Base-by-base conservation (phyloP, 2,113 vertebrate species). In the Pantherophis guttatus region DNA sequence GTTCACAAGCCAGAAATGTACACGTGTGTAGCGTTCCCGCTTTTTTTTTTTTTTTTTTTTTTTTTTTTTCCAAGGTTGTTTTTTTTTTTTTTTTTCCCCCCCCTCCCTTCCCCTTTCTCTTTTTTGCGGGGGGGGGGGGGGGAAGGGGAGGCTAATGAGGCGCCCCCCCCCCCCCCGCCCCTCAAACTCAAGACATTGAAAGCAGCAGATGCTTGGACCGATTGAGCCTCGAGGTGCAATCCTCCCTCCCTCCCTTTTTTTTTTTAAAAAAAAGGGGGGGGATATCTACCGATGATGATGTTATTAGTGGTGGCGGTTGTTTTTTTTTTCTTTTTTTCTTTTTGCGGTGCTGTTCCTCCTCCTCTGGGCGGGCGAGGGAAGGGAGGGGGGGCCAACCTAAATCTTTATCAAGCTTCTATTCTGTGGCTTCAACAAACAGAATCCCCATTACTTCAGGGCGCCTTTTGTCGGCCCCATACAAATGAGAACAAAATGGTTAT, bases 401-500 rank as follows among this genome's bases (percentile, higher is more conserved):
- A 99, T 99, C 99, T 99, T 99, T 99, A 99, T 99, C 98, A 99
- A 99, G 98, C 98, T 98, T 98, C 98, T 98, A 98, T 99, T 99
- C 99, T 99, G 98, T 98, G 98, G 97, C 98, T 99, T 99, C 98
- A 99, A 99, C 99, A 98, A 98, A 98, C 98, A 99, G 98, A 99
- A 98, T 89, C 88, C 98, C 98, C 98, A 99, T 99, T 99, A 99
- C 99, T 99, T 99, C 99, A 98, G 98, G 98, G 98, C 98, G 98
- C 99, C 99, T 99, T 99, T 99, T 99, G 99, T 99, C 99, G 98
- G 98, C 98, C 98, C 98, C 98, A 98, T 99, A 99, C 98, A 99
- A 99, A 98, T 98, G 99, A 99, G 99, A 99, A 99, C 99, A 99
- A 99, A 99, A 99, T 99, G 98, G 98, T 99, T 99, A 99, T 99